These are phyloP conservation scores for Tachina fera DNA, from an alignment of 2,888 invertebrate genomes.

Conservation along the genomic window DNA sequence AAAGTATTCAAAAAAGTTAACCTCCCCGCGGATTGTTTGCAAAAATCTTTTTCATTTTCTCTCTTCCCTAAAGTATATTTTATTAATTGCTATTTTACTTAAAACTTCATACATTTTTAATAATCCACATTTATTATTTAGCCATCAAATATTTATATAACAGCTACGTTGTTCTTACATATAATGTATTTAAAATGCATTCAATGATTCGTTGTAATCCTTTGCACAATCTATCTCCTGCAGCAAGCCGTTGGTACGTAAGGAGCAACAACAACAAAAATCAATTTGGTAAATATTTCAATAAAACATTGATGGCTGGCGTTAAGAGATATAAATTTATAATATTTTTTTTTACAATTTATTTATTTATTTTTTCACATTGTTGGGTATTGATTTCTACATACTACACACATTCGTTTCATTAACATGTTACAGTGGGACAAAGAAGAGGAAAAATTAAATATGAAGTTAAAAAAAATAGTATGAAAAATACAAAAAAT, in stretches of 20 bases:
- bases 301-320: constrained; percentile 22
- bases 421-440: constrained; percentile 7
- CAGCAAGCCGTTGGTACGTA: background rate
- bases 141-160: constrained; percentile 7
- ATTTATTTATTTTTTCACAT: constrained; percentile 29
- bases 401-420: background rate
- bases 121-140: constrained; percentile 30
- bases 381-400: constrained; percentile 41
- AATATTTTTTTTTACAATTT: constrained; percentile 1
- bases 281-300: constrained; percentile 4
- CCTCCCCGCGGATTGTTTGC: background rate
- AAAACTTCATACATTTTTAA: background rate
- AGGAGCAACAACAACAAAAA: background rate
- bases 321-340: constrained; percentile 23
- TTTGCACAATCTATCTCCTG: constrained; percentile 1
- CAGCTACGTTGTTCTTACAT: background rate
- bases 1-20: no score
- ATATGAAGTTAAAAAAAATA: no score
- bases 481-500: no score
- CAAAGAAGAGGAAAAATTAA: background rate
- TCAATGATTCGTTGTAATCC: constrained; percentile 42
- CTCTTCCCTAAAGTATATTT: background rate
- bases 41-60: background rate
- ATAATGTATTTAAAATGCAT: background rate
- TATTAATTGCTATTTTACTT: background rate